Base-by-base conservation (phyloP, 2,797 vertebrate genomes). In the Nyctibius grandis region DNA sequence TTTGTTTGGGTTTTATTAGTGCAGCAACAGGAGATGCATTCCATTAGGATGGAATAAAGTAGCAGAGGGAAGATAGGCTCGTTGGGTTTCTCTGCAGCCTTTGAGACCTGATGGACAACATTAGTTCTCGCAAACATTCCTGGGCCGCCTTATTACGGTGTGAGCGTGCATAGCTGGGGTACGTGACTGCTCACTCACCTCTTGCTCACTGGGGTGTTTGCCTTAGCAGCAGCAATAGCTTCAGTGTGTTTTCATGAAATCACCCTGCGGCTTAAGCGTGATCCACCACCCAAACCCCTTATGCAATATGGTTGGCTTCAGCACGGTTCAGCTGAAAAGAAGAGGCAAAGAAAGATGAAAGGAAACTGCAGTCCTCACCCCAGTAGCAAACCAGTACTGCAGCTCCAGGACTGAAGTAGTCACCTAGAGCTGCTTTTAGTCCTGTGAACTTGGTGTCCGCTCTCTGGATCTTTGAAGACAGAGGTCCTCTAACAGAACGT, bases 191-290 rank as follows among this genome's bases (percentile, higher is more conserved):
- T 70, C 4, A 0, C 15, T 80, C 95, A 86, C 53, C 69, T 86
- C 76, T 85, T 78, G 80, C 80, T 94, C 86, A 28, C 70, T 75
- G 53, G 69, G 53, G 6, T 68, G 65, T 94, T 94, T 89, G 77
- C 68, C 17, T 73, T 77, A 64, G 85, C 51, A 76, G 88, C 83
- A 84, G 88, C 80, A 86, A 26, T 33, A 44, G 17, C 44, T 81
- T 73, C 60, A 5, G 29, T 65, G 50, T 78, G 61, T 92, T 85
- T 72, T 76, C 42, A 20, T 78, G 77, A 86, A 87, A 50, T 40
- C 48, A 21, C 50, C 17, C 50, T 36, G 42, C 1, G 51, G 63
- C 59, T 64, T 76, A 33, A 38, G 61, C n/a, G 50, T 34, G 84
- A 59, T 54, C 81, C 38, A 38, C 44, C 63, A 44, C 50, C 40